Conservation (phyloP, 1,140 invertebrate genomes). For the Archegozetes longisetosus region DNA sequence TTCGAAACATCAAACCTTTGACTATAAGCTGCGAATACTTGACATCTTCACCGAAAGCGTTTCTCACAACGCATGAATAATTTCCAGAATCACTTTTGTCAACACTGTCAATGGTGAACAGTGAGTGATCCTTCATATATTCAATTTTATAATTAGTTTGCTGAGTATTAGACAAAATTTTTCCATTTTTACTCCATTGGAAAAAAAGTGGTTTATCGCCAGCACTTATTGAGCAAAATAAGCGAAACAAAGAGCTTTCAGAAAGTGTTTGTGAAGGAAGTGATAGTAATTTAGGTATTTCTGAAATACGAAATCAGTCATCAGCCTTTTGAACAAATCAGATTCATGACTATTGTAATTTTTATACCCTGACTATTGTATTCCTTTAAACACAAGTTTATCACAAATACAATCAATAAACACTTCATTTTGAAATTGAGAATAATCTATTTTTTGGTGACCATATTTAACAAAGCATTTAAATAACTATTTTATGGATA, state of each 20-base stretch:
- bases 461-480: too few species aligned
- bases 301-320: too few species aligned
- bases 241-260: conserved; percentile 6
- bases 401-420: too few species aligned
- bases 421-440: too few species aligned
- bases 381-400: too few species aligned
- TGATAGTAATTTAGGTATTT: not conserved
- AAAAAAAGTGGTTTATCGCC: conserved; percentile 6
- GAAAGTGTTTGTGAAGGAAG: not conserved
- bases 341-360: too few species aligned
- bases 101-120: not conserved
- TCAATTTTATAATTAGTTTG: not conserved
- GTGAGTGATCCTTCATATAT: not conserved
- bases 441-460: too few species aligned
- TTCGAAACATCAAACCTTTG: conserved; percentile 1
- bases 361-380: too few species aligned
- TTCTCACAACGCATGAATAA: conserved; percentile 20
- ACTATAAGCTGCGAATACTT: not conserved
- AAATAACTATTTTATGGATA: too few species aligned
- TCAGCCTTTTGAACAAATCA: too few species aligned
- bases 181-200: conserved; percentile 12
- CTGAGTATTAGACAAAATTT: not conserved
- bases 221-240: conserved; percentile 1
- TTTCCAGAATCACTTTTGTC: conserved; percentile 11
- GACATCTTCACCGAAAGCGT: conserved; percentile 7